phyloP scores from a whole-genome alignment of 2,113 vertebrate species.

The Condylura cristata region DNA sequence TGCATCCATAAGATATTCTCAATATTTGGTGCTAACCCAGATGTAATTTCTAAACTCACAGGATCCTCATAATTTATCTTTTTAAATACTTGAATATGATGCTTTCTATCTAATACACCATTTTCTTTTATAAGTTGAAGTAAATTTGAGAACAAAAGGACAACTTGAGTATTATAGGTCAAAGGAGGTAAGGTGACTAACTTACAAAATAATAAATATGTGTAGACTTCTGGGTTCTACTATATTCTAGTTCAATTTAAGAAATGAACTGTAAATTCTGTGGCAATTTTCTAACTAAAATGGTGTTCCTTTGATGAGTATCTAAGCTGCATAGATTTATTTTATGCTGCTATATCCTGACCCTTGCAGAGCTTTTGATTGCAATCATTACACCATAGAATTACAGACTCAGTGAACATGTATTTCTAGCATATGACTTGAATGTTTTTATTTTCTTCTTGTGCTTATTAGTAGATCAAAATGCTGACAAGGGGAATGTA shows the following conservation, averaged over 20 bases:
- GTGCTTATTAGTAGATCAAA: slow-evolving; percentile 17
- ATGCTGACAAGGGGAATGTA: background rate
- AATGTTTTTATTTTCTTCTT: background rate
- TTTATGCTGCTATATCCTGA: slow-evolving; percentile 14
- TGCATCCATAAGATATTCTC: background rate
- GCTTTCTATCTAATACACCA: background rate
- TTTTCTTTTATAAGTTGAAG: background rate
- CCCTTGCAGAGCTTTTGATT: background rate
- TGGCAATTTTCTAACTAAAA: background rate
- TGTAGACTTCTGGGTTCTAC: background rate
- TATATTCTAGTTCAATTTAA: background rate
- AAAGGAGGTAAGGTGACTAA: background rate
- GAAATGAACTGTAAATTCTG: background rate
- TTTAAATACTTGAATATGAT: slow-evolving; percentile 13
- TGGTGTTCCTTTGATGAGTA: background rate
- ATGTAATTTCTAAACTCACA: slow-evolving; percentile 40
- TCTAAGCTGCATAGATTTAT: background rate
- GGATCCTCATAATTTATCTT: slow-evolving; percentile 20
- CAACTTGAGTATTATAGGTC: background rate
- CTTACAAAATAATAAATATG: background rate
- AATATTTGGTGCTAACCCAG: background rate
- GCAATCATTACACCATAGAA: background rate
- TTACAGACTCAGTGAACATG: background rate
- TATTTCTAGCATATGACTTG: background rate
- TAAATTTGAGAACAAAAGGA: slow-evolving; percentile 21